Evolutionary conservation across 2,888 invertebrate species (phyloP).

Genomic region (Andrena praecox): DNA sequence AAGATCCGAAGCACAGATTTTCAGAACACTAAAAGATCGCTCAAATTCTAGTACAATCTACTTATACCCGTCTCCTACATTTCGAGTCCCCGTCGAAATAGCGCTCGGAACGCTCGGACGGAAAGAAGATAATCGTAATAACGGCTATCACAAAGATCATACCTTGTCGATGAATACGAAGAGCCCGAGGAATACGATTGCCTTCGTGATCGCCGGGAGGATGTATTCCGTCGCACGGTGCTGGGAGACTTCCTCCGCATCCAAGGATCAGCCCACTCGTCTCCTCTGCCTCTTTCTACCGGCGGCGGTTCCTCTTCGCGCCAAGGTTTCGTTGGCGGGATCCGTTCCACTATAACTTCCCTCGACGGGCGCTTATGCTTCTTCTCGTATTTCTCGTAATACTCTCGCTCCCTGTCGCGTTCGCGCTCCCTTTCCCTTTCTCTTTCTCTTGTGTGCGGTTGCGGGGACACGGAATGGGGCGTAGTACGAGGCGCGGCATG

Average conservation of each 20-base stretch:
- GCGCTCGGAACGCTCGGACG: too few relatives aligned
- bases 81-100: too few relatives aligned
- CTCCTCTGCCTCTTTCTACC: slow-evolving; percentile 86
- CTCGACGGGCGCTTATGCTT: slow-evolving; percentile 87
- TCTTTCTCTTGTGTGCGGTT: slow-evolving; percentile 80
- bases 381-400: slow-evolving; percentile 84
- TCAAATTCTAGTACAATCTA: too few relatives aligned
- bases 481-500: slow-evolving; percentile 78
- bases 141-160: slow-evolving; percentile 40
- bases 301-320: slow-evolving; percentile 82
- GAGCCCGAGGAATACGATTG: slow-evolving; percentile 91
- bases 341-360: slow-evolving; percentile 92
- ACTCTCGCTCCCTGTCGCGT: slow-evolving; percentile 81
- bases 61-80: too few relatives aligned
- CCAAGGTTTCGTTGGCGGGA: slow-evolving; percentile 84
- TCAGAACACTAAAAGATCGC: too few relatives aligned
- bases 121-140: not conserved
- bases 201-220: slow-evolving; percentile 84
- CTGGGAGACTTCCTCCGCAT: slow-evolving; percentile 90
- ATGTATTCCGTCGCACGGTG: slow-evolving; percentile 77
- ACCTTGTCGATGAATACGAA: slow-evolving; percentile 88
- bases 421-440: slow-evolving; percentile 80
- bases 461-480: slow-evolving; percentile 82
- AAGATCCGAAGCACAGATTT: too few relatives aligned
- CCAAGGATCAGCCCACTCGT: slow-evolving; percentile 99